Evolutionary conservation across 2,888 invertebrate species (phyloP), one percentile per base, ranked within the genome.

Genomic region (Opisthograptis luteolata): DNA sequence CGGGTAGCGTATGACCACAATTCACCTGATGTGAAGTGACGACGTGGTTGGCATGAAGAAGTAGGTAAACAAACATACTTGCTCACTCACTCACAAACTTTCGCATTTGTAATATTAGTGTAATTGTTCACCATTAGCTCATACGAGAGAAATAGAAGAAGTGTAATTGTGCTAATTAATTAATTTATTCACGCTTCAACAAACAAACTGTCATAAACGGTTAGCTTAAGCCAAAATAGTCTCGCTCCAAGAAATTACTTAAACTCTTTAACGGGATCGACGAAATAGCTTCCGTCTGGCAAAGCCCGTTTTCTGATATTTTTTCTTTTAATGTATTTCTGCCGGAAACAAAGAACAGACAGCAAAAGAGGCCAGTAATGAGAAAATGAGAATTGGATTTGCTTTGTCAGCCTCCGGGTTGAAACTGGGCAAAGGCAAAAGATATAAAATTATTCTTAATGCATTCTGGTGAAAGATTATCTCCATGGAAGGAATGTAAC

Each of bases 341-440:
- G 62, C 59, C 61, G 66, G 64, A 69, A 73, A 75, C 75, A 78
- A 84, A 79, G 78, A 67, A 68, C 73, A 76, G 80, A 76, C 75
- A 69, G 76, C 68, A 75, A 78, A 76, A 67, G 66, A 64, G 73
- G 69, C 63, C 70, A 62, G 73, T 82, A 84, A 83, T 81, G 80
- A 81, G 81, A 83, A 83, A 84, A 84, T 82, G 80, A 80, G 80
- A 79, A 82, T 83, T 78, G 79, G 70, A 76, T 81, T 83, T 79
- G 73, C 82, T 81, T 82, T 84, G 78, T 77, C 74, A 74, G 77
- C 71, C 61, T 50, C 62, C 53, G 64, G 62, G 62, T 57, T 60
- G 57, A 66, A 68, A 73, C 74, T 76, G 69, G 68, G 69, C 68
- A 74, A 70, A 70, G 61, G 55, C 61, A 60, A 63, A 63, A 64